phyloP scores from a whole-genome alignment of 2,888 invertebrate species.

The Trypoxylon attenuatum region DNA sequence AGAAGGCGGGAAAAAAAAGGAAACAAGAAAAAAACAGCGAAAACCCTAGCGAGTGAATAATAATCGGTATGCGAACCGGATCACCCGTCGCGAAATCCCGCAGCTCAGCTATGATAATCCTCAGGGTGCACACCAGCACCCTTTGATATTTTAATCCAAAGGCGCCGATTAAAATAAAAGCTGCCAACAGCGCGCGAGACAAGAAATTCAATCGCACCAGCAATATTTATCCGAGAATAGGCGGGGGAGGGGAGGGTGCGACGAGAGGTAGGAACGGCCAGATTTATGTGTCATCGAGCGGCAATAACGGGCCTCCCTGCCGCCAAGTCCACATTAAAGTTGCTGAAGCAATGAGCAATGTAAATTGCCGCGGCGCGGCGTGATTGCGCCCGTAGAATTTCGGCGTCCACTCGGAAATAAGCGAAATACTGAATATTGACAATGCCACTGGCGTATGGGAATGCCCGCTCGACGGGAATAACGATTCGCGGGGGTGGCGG shows the following conservation, averaged over 20 bases:
- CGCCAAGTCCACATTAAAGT: conserved; percentile 10
- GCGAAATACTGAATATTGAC: conserved; percentile 39
- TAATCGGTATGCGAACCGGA: too few relatives aligned
- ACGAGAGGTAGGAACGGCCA: neutral
- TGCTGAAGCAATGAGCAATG: conserved; percentile 27
- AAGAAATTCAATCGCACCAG: conserved; percentile 11
- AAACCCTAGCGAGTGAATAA: too few relatives aligned
- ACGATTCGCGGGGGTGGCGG: conserved; percentile 28
- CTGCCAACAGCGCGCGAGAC: too few relatives aligned
- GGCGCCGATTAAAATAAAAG: too few relatives aligned
- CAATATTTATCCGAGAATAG: too few relatives aligned
- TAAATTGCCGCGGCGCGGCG: conserved; percentile 2
- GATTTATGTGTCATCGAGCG: neutral
- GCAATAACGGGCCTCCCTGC: conserved; percentile 3
- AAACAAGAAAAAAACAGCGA: too few relatives aligned
- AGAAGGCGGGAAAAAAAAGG: too few relatives aligned
- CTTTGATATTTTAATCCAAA: too few relatives aligned
- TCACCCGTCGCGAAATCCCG: too few relatives aligned
- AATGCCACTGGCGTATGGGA: conserved; percentile 2
- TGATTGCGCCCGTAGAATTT: conserved; percentile 26
- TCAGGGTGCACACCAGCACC: too few relatives aligned
- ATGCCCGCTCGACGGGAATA: conserved; percentile 22
- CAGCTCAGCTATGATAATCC: too few relatives aligned
- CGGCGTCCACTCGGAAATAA: conserved; percentile 23
- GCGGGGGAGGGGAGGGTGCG: too few relatives aligned